phyloP scores from a whole-genome alignment of 2,888 invertebrate species.

The Lymantria monacha region DNA sequence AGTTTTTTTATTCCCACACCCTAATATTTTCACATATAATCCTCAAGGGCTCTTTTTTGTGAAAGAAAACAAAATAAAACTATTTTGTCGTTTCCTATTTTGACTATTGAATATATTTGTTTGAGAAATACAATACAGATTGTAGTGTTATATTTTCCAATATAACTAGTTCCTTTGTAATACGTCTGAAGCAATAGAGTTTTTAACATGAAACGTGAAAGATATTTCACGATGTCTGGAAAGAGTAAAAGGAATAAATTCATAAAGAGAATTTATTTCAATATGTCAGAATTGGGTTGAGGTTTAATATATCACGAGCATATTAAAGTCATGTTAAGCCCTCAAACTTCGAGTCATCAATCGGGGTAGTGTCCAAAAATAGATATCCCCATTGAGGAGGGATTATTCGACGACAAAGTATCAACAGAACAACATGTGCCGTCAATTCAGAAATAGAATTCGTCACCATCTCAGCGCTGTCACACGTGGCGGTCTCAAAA shows the following conservation, averaged over 20 bases:
- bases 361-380: conserved; percentile 62
- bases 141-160: conserved; percentile 48
- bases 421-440: conserved; percentile 73
- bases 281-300: conserved; percentile 54
- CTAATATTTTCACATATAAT: conserved; percentile 51
- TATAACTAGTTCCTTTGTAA: conserved; percentile 38
- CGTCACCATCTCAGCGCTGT: conserved; percentile 56
- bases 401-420: conserved; percentile 76
- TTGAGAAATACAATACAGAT: conserved; percentile 56
- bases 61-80: conserved; percentile 56
- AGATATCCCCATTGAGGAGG: conserved; percentile 69
- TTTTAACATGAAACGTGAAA: conserved; percentile 38
- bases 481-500: conserved; percentile 77
- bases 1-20: conserved; percentile 41
- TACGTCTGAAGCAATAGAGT: conserved; percentile 30
- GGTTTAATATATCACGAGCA: conserved; percentile 60
- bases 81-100: conserved; percentile 59
- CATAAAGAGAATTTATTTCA: conserved; percentile 52
- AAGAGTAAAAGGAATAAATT: conserved; percentile 42
- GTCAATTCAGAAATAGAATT: conserved; percentile 63
- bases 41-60: conserved; percentile 51
- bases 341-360: conserved; percentile 64
- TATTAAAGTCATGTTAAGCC: conserved; percentile 71
- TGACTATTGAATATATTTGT: conserved; percentile 59
- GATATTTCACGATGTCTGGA: conserved; percentile 28